Evolutionary conservation across 2,797 vertebrate species (phyloP).

Genomic region (Eulemur coronatus): DNA sequence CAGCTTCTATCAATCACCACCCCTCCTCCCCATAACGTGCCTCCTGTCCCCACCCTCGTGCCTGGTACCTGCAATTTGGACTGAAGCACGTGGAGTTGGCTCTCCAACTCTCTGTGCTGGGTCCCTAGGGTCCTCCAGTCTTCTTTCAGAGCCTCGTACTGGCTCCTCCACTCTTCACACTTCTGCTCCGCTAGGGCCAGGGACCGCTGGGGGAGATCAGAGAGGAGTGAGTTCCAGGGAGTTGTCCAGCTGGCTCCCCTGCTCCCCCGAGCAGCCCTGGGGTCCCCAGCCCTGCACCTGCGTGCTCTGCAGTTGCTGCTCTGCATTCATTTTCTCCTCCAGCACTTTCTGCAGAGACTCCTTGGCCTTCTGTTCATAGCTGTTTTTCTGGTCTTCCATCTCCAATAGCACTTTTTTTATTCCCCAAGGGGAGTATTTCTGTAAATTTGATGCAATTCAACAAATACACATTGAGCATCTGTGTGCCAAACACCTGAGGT

Average conservation of each 20-base stretch:
- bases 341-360: conserved; percentile 91
- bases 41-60: neutral
- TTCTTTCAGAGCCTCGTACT: conserved; percentile 86
- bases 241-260: neutral
- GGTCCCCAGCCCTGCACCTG: conserved; percentile 84
- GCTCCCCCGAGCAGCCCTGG: neutral
- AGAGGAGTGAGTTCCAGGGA: neutral
- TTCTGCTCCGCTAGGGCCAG: conserved; percentile 86
- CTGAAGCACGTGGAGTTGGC: conserved; percentile 87
- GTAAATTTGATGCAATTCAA: conserved; percentile 58
- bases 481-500: neutral
- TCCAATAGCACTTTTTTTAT: conserved; percentile 91
- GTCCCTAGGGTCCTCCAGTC: conserved; percentile 82
- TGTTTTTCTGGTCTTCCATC: conserved; percentile 94
- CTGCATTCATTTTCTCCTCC: conserved; percentile 89
- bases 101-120: conserved; percentile 84
- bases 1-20: neutral
- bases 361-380: conserved; percentile 92
- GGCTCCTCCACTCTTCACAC: conserved; percentile 87
- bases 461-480: neutral
- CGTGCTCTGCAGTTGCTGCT: conserved; percentile 87
- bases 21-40: neutral
- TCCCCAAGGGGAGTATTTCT: conserved; percentile 89
- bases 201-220: conserved; percentile 84
- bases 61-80: conserved; percentile 90